Base-by-base conservation (phyloP, 2,888 invertebrate genomes). In the Ectemnius continuus region DNA sequence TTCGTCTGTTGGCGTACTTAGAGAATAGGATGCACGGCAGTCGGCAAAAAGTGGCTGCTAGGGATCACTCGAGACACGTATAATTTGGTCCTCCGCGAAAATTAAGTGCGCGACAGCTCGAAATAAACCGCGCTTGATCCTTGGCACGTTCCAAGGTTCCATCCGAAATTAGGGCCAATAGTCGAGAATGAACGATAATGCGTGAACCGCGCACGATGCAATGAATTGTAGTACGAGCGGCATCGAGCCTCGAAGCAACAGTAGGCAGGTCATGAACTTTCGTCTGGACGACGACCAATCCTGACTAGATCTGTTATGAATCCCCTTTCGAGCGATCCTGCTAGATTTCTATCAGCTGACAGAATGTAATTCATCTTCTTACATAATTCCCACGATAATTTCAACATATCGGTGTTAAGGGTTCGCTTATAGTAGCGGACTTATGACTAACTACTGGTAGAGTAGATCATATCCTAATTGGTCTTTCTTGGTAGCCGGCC, bases 41-140 rank as follows among this genome's bases (percentile, higher is more conserved):
- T 36, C 36, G 60, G 72, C 61, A 70, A 68, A 62, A 73, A 77
- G 64, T 67, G 11, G 56, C 47, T 52, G 52, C 67, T 66, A 67
- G 67, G 72, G 73, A 83, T 85, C 81, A 83, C 59, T 69, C 79
- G 80, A 67, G 81, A 79, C 83, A 74, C 14, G 81, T 85, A 80
- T 87, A 87, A 87, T 87, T 83, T 75, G 79, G 81, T 84, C 84
- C 84, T 86, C 69, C 74, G 83, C 63, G 79, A 83, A 84, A 87
- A 85, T 83, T 80, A 84, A 86, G 81, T 82, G 82, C 80, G 86
- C 82, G 82, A 82, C 80, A 78, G 83, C 86, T 83, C 79, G 84
- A 87, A 87, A 87, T 87, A 87, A 87, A 84, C 83, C 61, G 66
- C 72, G 76, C 79, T 78, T 80, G 81, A 86, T 87, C 85, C 85